phyloP scores from a whole-genome alignment of 1,140 invertebrate species.

The Drosophila setifemur region DNA sequence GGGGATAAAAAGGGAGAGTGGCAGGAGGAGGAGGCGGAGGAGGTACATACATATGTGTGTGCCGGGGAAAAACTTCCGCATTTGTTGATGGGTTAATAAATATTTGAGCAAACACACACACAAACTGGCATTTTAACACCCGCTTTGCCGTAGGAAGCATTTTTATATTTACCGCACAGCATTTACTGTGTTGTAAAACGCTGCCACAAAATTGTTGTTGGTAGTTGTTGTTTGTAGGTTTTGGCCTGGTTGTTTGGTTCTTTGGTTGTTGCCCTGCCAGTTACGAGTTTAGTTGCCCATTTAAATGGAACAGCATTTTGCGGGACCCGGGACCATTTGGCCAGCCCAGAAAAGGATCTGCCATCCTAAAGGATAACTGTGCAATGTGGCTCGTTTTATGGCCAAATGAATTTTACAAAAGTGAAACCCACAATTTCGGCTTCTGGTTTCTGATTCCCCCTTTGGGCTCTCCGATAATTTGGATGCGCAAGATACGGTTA shows the following conservation, averaged over 20 bases:
- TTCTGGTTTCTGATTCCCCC: constrained; percentile 72
- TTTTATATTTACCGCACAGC: constrained; percentile 78
- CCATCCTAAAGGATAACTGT: constrained; percentile 4
- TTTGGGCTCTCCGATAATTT: constrained; percentile 14
- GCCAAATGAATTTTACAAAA: constrained; percentile 75
- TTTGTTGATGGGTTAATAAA: constrained; percentile 80
- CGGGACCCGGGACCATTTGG: neutral
- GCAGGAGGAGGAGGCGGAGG: neutral
- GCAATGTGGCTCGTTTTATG: constrained; percentile 64
- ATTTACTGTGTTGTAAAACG: constrained; percentile 78
- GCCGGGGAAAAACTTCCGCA: constrained; percentile 65
- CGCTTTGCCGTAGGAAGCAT: constrained; percentile 34
- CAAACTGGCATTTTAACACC: constrained; percentile 23
- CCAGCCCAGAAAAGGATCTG: neutral
- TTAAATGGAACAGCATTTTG: constrained; percentile 55
- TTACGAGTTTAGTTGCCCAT: constrained; percentile 74
- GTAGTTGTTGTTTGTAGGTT: neutral
- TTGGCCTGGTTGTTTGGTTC: constrained; percentile 11
- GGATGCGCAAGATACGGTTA: neutral
- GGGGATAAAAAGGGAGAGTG: neutral
- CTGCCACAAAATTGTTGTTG: constrained; percentile 65
- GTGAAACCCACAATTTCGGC: constrained; percentile 59
- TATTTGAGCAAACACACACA: constrained; percentile 68
- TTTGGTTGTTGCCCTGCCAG: constrained; percentile 28
- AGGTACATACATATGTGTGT: constrained; percentile 30